Base-by-base conservation (phyloP, 2,113 vertebrate genomes). In the Picathartes gymnocephalus region DNA sequence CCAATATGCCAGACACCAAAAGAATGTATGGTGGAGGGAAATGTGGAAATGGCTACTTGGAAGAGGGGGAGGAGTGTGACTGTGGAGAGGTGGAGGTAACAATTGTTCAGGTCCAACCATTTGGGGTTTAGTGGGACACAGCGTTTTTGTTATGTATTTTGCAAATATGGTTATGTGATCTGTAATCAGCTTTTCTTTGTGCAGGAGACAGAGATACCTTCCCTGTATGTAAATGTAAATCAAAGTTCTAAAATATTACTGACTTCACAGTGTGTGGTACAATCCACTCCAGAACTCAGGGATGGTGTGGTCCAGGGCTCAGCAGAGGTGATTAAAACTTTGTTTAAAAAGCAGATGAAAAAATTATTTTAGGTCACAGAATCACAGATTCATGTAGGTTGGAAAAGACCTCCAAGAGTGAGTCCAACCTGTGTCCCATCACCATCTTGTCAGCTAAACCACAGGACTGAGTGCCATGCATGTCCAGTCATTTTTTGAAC, bases 21-120 rank as follows among this genome's bases (percentile, higher is more conserved):
- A 97, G 94, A 2, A 98, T 99, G 95, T 99, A 99, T 37, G 99
- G 99, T 78, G 99, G 99, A 50, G 98, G 97, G 85, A 98, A 98
- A 80, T 99, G 99, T 60, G 99, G 99, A 66, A 99, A 99, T 11
- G 99, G 99, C 30, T 99, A 99, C 98, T 97, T 99, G 97, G 99
- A 99, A 97, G 98, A 99, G 1, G 99, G 99, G 11, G 99, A 99
- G 92, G 98, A 99, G 61, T 99, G 99, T 96, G 99, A 99, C 97
- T 99, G 99, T 88, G 99, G 99, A 60, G 99, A 99, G 18, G 98
- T 98, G 69, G 98, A 99, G 98, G 99, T 99, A 92, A 97, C 2
- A 71, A 12, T 54, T 58, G 23, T 56, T 62, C 35, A 31, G 23
- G 70, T 84, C 42, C 28, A 82, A 23, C 17, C 11, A 9, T 76